phyloP scores from a whole-genome alignment of 1,140 invertebrate genomes.

The Zeugodacus cucurbitae region DNA sequence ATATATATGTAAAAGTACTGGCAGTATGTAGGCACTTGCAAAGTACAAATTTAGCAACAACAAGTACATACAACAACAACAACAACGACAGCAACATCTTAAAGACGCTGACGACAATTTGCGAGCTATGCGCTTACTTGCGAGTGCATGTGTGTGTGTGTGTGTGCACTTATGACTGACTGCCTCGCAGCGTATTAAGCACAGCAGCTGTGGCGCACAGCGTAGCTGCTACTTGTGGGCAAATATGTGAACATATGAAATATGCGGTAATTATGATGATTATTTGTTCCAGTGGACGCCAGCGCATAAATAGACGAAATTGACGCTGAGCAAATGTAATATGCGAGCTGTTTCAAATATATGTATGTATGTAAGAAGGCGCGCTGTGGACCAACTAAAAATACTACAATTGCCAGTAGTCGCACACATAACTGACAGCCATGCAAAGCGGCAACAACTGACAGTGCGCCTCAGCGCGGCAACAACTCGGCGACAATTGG shows the following conservation, averaged over 20 bases:
- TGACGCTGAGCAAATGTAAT: background rate
- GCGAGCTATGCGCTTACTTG: background rate
- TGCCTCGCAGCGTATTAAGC: background rate
- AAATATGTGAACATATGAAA: conserved; percentile 26
- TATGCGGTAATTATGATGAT: conserved; percentile 32
- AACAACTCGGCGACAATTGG: background rate
- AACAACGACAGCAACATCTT: background rate
- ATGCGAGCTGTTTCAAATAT: background rate
- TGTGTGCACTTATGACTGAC: background rate
- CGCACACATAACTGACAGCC: background rate
- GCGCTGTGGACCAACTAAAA: conserved; percentile 7
- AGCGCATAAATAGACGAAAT: background rate
- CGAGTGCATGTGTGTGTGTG: background rate
- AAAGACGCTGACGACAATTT: background rate
- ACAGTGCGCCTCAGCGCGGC: too few relatives aligned
- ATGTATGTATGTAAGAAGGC: background rate
- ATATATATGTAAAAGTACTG: background rate
- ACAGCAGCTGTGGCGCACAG: background rate
- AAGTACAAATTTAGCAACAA: conserved; percentile 15
- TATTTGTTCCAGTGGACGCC: conserved; percentile 23
- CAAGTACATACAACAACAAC: background rate
- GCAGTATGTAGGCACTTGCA: background rate
- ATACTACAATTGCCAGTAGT: background rate
- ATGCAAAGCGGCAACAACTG: background rate
- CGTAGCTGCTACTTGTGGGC: background rate